Evolutionary conservation across 2,888 invertebrate genomes (phyloP), one percentile per base, ranked within the genome.

Genomic region (Lasioglossum figueresi): DNA sequence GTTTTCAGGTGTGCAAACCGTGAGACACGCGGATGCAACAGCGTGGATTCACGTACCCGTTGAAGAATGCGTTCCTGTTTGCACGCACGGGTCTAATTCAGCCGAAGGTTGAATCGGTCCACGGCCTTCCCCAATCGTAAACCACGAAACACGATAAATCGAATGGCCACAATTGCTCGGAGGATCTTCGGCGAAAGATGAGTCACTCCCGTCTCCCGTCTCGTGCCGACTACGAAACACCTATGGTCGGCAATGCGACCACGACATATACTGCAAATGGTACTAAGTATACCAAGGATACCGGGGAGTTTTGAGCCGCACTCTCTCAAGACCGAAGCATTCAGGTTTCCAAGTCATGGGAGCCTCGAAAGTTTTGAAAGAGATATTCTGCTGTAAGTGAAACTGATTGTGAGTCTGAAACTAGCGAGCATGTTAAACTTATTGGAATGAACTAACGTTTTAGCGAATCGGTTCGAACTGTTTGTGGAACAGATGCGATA

Each of bases 81-180:
- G 37, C 76, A 23, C 16, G 80, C 27, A 43, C 66, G 78, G 80
- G 70, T 52, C 77, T 68, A 77, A 77, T 77, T 48, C 27, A 59
- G 63, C n/a, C 76, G 87, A 86, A 87, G 87, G 87, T 4, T 83
- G 76, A 74, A 37, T 59, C 27, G 12, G 34, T n/a, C 63, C 27
- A 14, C 68, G 82, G 59, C 75, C 80, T 86, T 82, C 71, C 76
- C 86, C 77, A 73, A 82, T 76, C 56, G 74, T 34, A 56, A 83
- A n/a, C 59, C n/a, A 76, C 79, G 71, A 85, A 85, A 79, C 68
- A n/a, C 71, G 59, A 73, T 76, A 68, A 79, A 85, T 82, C 79
- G 79, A 31, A 71, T 37, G 59, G 27, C 27, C 4, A 27, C 12
- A 27, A 31, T 59, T 5, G 27, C 59, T 5, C 59, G 27, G 27